Conservation (phyloP, 1,140 invertebrate species). For the Fopius arisanus region DNA sequence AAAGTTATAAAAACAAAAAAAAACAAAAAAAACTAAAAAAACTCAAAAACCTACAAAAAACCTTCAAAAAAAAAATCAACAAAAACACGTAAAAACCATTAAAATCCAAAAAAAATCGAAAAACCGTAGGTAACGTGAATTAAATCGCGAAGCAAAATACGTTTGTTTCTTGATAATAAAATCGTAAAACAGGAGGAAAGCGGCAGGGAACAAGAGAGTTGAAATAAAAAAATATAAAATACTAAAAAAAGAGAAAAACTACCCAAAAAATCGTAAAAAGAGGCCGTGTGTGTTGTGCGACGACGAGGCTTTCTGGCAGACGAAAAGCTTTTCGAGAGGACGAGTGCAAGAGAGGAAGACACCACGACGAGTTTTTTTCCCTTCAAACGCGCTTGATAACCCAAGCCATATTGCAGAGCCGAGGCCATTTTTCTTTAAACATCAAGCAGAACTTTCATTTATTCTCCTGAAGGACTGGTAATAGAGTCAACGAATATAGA, state of each 20-base stretch:
- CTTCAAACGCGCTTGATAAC: constrained; percentile 1
- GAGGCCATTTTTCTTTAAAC: constrained; percentile 45
- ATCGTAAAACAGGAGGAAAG: constrained; percentile 56
- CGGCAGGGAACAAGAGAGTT: constrained; percentile 73
- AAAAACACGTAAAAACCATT: constrained; percentile 34
- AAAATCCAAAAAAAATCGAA: constrained; percentile 36
- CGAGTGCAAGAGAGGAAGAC: not conserved
- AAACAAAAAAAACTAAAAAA: constrained; percentile 66
- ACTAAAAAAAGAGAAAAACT: constrained; percentile 68
- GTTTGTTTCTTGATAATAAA: constrained; percentile 25
- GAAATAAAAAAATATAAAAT: constrained; percentile 73
- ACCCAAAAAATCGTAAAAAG: constrained; percentile 67
- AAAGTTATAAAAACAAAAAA: constrained; percentile 77
- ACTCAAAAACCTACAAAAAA: constrained; percentile 64
- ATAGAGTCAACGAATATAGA: constrained; percentile 37
- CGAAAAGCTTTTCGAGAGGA: not conserved
- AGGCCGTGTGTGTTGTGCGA: constrained; percentile 68
- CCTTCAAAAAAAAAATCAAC: constrained; percentile 28
- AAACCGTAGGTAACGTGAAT: constrained; percentile 30
- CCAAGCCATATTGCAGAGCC: constrained; percentile 62
- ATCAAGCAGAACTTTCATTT: constrained; percentile 31
- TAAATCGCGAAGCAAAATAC: constrained; percentile 35
- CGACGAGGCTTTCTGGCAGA: constrained; percentile 61
- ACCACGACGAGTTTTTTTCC: constrained; percentile 8
- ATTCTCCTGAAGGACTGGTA: constrained; percentile 29